These are phyloP conservation scores for Prochilodus magdalenae DNA, from an alignment of 2,113 vertebrate genomes.

Conservation along the genomic window DNA sequence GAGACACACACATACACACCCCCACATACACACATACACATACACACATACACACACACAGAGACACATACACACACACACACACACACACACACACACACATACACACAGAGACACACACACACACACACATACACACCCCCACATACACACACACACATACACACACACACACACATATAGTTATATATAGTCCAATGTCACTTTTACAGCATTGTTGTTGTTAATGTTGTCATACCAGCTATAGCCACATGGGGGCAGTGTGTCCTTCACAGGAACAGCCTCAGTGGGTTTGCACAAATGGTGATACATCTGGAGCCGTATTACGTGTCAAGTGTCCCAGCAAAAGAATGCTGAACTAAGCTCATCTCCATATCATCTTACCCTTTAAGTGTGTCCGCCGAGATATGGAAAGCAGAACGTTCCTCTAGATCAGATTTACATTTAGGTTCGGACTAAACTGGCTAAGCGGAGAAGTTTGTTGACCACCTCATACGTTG, in stretches of 20 bases:
- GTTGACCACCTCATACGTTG: conserved; percentile 29
- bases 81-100: too few relatives aligned
- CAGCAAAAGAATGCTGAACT: conserved; percentile 46
- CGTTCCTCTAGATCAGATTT: conserved; percentile 7
- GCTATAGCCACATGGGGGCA: conserved; percentile 28
- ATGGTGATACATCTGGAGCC: conserved; percentile 9
- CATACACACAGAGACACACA: too few relatives aligned
- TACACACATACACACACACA: too few relatives aligned
- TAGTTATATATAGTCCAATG: too few relatives aligned
- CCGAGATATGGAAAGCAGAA: conserved; percentile 33
- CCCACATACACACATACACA: too few relatives aligned
- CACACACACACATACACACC: too few relatives aligned
- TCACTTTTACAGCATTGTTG: too few relatives aligned
- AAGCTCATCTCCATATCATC: conserved; percentile 48
- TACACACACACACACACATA: too few relatives aligned
- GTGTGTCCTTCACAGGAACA: not conserved
- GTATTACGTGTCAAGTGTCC: conserved; percentile 42
- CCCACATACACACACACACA: too few relatives aligned
- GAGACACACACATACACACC: too few relatives aligned
- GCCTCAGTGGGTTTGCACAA: not conserved
- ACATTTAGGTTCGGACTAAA: conserved; percentile 7
- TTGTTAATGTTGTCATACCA: too few relatives aligned
- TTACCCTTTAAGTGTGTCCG: not conserved
- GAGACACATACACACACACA: too few relatives aligned
- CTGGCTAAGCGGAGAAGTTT: conserved; percentile 9